Percentiles rank a stretch among this genome's conserved stretches.
Conservation (phyloP, 2,113 vertebrate species). For the Mixornis gularis region DNA sequence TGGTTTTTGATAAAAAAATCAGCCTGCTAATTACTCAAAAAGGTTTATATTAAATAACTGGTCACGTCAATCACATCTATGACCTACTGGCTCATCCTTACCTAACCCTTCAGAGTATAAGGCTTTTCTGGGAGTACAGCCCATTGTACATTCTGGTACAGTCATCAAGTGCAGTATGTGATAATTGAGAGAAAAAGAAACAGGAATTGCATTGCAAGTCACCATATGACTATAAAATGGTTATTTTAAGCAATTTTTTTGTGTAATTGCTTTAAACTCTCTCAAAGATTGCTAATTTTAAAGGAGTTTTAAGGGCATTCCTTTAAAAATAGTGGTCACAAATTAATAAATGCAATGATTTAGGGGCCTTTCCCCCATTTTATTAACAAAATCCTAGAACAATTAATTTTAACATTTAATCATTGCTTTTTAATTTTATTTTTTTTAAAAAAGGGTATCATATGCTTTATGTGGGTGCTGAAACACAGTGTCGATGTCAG, state of each 20-base stretch:
- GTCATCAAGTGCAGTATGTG: not conserved
- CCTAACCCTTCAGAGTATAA: not conserved
- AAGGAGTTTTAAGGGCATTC: not conserved
- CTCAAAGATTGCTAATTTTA: not conserved
- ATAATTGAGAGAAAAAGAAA: not conserved
- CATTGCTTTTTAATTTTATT: not conserved
- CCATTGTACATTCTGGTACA: not conserved
- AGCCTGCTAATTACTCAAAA: not conserved
- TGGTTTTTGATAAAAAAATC: not conserved
- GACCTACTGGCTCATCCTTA: not conserved
- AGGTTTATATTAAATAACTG: not conserved
- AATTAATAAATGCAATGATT: not conserved
- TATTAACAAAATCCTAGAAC: not conserved
- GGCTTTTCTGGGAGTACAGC: not conserved
- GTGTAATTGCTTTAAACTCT: not conserved
- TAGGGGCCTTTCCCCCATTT: not conserved
- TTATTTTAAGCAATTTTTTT: not conserved
- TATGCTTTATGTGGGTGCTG: not conserved
- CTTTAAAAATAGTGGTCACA: not conserved
- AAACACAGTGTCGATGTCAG: not conserved
- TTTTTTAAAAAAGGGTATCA: not conserved
- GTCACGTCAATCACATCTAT: not conserved
- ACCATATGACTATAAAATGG: not conserved
- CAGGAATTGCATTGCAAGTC: not conserved
- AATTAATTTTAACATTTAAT: not conserved